Percentiles rank a stretch among this genome's conserved stretches.
These are phyloP conservation scores for Mayetiola destructor DNA, from an alignment of 2,888 invertebrate genomes.

Conservation along the genomic window DNA sequence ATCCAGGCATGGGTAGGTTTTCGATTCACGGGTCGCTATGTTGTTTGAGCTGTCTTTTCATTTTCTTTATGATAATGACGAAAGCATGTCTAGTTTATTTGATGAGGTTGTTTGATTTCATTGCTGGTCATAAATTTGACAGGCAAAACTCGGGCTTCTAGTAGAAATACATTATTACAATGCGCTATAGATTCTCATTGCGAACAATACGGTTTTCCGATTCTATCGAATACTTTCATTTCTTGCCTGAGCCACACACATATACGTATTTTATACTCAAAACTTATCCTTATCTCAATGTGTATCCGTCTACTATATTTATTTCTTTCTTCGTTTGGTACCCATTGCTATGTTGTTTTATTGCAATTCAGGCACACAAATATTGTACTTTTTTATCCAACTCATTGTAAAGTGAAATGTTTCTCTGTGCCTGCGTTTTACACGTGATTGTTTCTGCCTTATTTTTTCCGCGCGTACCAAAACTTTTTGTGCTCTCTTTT, in stretches of 20 bases:
- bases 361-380: constrained; percentile 8
- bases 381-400: neutral
- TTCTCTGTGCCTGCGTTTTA: neutral
- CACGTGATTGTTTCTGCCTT: neutral
- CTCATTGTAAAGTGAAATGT: neutral
- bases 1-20: too few relatives aligned
- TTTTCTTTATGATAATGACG: constrained; percentile 17
- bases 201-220: neutral
- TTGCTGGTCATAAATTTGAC: constrained; percentile 16
- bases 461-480: too few relatives aligned
- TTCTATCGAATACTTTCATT: neutral
- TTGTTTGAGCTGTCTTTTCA: neutral
- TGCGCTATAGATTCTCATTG: too few relatives aligned
- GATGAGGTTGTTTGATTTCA: constrained; percentile 17
- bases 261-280: neutral
- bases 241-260: neutral
- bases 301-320: neutral
- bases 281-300: constrained; percentile 6
- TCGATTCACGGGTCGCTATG: constrained; percentile 1
- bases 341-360: neutral
- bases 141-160: constrained; percentile 13
- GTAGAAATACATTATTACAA: too few relatives aligned
- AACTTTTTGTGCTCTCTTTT: neutral
- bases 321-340: neutral
- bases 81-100: constrained; percentile 17